Evolutionary conservation across 2,797 vertebrate genomes (phyloP).

Genomic region (Oreonectes daqikongensis): DNA sequence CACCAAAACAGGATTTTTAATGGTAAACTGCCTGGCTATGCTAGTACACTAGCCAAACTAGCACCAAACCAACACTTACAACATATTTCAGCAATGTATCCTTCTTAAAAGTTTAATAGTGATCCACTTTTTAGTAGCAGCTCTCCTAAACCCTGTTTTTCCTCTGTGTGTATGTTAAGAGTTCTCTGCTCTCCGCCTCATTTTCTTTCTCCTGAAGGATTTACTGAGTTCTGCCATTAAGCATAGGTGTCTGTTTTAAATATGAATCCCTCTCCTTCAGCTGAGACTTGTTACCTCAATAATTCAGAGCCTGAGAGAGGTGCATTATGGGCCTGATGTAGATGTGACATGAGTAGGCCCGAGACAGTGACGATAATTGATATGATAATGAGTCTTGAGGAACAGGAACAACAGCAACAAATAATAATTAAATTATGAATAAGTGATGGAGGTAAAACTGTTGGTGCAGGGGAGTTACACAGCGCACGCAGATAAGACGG

Average conservation of each 20-base stretch:
- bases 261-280: conserved; percentile 75
- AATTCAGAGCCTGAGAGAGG: conserved; percentile 69
- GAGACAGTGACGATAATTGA: conserved; percentile 81
- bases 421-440: conserved; percentile 78
- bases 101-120: not conserved
- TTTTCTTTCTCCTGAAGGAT: conserved; percentile 59
- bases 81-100: not conserved
- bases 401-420: conserved; percentile 75
- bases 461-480: conserved; percentile 65
- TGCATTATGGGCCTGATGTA: conserved; percentile 81
- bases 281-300: conserved; percentile 79
- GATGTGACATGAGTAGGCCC: conserved; percentile 77
- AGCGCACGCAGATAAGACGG: conserved; percentile 51
- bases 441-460: conserved; percentile 78
- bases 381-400: conserved; percentile 76
- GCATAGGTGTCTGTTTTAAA: conserved; percentile 80
- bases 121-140: not conserved
- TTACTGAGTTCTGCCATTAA: conserved; percentile 73
- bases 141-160: not conserved
- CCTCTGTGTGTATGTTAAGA: not conserved
- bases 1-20: too few species aligned
- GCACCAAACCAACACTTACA: not conserved
- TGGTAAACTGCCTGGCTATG: too few species aligned
- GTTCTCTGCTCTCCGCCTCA: conserved; percentile 15
- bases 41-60: not conserved